Percentiles rank a stretch among this genome's conserved stretches.
phyloP scores from a whole-genome alignment of 1,140 invertebrate species.

The Tribolium madens region DNA sequence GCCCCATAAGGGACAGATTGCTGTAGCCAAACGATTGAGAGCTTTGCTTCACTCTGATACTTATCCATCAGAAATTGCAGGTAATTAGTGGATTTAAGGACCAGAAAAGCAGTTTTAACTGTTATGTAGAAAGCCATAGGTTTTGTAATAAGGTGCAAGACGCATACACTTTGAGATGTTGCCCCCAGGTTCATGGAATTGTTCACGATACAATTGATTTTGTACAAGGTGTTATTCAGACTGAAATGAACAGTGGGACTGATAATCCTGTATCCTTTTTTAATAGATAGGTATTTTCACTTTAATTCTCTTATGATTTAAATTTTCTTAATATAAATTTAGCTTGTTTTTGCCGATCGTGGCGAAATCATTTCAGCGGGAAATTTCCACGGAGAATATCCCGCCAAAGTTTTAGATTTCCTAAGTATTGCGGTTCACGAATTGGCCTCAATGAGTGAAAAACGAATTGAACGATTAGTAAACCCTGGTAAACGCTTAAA shows the following conservation, averaged over 20 bases:
- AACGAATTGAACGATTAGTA: constrained; percentile 77
- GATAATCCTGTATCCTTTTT: constrained; percentile 76
- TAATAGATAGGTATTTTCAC: neutral
- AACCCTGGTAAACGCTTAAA: constrained; percentile 71
- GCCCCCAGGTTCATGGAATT: constrained; percentile 78
- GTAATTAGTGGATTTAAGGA: constrained; percentile 60
- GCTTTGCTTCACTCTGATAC: constrained; percentile 77
- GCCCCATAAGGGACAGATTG: constrained; percentile 77
- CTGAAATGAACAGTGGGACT: constrained; percentile 81
- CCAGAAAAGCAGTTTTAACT: neutral
- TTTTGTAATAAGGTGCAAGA: constrained; percentile 82
- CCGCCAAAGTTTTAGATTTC: constrained; percentile 81
- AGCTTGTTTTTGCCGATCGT: constrained; percentile 79
- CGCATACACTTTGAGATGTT: constrained; percentile 80
- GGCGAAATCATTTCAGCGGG: constrained; percentile 80
- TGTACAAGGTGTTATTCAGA: constrained; percentile 73
- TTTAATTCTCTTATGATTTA: too few species aligned
- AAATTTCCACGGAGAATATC: constrained; percentile 82
- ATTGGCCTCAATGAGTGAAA: constrained; percentile 79
- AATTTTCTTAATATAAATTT: constrained; percentile 8
- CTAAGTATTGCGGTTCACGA: constrained; percentile 82
- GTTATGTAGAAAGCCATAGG: constrained; percentile 73
- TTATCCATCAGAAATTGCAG: constrained; percentile 79
- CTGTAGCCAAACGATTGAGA: constrained; percentile 74
- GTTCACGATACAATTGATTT: constrained; percentile 81